phyloP scores from a whole-genome alignment of 92 coral and sea anemone species.

The Parazoanthus atlanticus region DNA sequence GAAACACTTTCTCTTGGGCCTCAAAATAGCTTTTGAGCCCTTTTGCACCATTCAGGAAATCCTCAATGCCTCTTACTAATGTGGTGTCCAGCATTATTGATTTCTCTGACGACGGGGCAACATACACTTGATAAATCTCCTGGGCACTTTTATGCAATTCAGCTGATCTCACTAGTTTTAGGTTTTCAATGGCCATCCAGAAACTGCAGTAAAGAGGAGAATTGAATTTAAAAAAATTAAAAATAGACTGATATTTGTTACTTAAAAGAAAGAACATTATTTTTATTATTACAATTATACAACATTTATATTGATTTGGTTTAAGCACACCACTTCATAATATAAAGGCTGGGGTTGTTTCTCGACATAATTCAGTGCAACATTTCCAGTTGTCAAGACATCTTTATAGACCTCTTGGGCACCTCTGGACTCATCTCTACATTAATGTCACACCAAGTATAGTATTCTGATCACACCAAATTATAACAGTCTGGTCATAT shows the following conservation, averaged over 20 bases:
- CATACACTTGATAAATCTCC: slow-evolving; percentile 91
- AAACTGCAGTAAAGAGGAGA: slow-evolving; percentile 61
- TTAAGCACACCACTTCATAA: too few relatives aligned
- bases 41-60: slow-evolving; percentile 74
- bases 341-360: too few relatives aligned
- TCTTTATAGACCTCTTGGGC: too few relatives aligned
- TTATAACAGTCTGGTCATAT: too few relatives aligned
- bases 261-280: neutral
- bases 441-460: too few relatives aligned
- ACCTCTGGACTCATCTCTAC: too few relatives aligned
- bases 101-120: slow-evolving; percentile 91
- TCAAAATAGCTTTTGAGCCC: slow-evolving; percentile 85
- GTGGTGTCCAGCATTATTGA: slow-evolving; percentile 93
- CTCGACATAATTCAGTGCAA: too few relatives aligned
- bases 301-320: too few relatives aligned
- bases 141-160: slow-evolving; percentile 87
- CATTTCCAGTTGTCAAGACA: too few relatives aligned
- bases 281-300: neutral
- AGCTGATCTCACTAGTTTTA: slow-evolving; percentile 78
- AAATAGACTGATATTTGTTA: too few relatives aligned
- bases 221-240: too few relatives aligned
- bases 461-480: too few relatives aligned
- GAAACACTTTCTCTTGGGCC: slow-evolving; percentile 85
- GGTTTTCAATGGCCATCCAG: slow-evolving; percentile 97
- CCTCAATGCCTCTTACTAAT: slow-evolving; percentile 88